Percentiles rank a stretch among this genome's conserved stretches.
These are phyloP conservation scores for Takifugu ocellatus DNA, from an alignment of 2,797 vertebrate species.

Conservation along the genomic window DNA sequence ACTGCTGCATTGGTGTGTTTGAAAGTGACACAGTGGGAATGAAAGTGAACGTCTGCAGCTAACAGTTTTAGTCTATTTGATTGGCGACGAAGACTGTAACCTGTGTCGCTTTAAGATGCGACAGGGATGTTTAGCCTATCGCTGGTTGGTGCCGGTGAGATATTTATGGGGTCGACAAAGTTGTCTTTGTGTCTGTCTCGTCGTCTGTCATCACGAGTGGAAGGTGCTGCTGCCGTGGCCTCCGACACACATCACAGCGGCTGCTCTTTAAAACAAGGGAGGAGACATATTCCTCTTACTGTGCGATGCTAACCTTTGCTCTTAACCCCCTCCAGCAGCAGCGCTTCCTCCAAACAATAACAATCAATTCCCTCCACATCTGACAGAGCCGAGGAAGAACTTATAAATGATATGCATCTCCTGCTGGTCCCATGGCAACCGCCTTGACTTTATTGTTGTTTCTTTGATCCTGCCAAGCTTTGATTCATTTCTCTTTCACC, in stretches of 20 bases:
- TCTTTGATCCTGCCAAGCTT: constrained; percentile 83
- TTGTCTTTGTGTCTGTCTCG: constrained; percentile 63
- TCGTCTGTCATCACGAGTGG: constrained; percentile 59
- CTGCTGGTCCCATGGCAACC: constrained; percentile 83
- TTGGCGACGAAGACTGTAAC: constrained; percentile 47
- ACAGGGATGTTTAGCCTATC: constrained; percentile 72
- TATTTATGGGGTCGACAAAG: constrained; percentile 67
- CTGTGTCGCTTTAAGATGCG: constrained; percentile 56
- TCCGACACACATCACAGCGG: constrained; percentile 64
- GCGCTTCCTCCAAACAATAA: constrained; percentile 76
- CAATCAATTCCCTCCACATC: constrained; percentile 77
- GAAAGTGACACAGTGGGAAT: constrained; percentile 39
- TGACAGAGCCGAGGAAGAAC: constrained; percentile 73
- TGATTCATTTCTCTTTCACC: constrained; percentile 84
- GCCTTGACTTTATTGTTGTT: constrained; percentile 81
- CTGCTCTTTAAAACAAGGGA: constrained; percentile 62
- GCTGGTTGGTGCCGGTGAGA: constrained; percentile 47
- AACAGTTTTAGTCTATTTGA: constrained; percentile 62
- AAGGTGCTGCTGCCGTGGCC: constrained; percentile 52
- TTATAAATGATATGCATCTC: constrained; percentile 84
- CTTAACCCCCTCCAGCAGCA: constrained; percentile 65
- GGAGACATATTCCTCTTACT: constrained; percentile 60
- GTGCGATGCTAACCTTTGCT: constrained; percentile 68
- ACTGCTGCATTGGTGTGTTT: constrained; percentile 9
- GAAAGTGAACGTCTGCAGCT: constrained; percentile 52